Evolutionary conservation across 2,888 invertebrate species (phyloP).

Genomic region (Platynereis dumerilii): DNA sequence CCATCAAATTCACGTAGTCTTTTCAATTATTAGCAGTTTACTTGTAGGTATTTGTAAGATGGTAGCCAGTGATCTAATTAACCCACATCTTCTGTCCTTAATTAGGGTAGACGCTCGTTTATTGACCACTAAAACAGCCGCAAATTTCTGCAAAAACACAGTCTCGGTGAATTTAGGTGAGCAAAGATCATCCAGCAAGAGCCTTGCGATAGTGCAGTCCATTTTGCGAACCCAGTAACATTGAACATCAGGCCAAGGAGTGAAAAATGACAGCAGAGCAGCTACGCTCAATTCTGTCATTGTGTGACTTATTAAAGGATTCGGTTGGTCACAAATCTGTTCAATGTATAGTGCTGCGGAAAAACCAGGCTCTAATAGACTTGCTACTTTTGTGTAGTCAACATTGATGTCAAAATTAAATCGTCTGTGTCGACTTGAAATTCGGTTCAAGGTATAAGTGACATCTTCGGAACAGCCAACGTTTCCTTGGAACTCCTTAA

Average conservation of each 20-base stretch:
- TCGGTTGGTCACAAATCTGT: background rate
- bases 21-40: no score
- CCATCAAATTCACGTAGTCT: no score
- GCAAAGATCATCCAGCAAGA: background rate
- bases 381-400: background rate
- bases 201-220: background rate
- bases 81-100: no score
- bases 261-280: background rate
- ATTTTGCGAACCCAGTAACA: background rate
- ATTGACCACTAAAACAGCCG: background rate
- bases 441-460: no score
- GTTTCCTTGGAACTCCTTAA: no score
- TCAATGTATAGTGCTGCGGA: background rate
- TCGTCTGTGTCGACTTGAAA: no score
- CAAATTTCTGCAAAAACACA: constrained; percentile 1
- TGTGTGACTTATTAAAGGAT: background rate
- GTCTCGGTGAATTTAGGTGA: background rate
- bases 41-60: no score
- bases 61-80: no score
- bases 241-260: constrained; percentile 4
- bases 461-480: no score
- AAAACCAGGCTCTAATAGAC: background rate
- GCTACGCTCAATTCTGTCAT: background rate
- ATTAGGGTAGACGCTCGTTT: background rate
- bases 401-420: no score